Evolutionary conservation across 2,888 invertebrate genomes (phyloP).

Genomic region (Neria commutata): DNA sequence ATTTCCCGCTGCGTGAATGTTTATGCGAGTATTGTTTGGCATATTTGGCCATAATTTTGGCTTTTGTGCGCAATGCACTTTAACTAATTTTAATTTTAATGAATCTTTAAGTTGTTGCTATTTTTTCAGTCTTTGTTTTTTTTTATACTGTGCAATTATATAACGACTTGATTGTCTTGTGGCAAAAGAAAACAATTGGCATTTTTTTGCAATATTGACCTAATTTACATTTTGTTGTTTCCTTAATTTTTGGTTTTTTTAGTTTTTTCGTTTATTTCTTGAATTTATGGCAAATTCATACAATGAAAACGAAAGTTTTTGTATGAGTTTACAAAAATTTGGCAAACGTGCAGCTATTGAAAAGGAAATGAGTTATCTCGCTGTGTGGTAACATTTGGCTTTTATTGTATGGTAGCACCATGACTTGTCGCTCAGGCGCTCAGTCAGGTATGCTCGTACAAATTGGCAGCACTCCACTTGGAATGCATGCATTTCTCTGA

Average conservation of each 20-base stretch:
- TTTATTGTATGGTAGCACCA: too few species aligned
- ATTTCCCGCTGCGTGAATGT: conserved; percentile 35
- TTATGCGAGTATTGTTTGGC: conserved; percentile 5
- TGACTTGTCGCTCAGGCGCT: too few species aligned
- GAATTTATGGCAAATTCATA: too few species aligned
- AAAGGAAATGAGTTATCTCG: too few species aligned
- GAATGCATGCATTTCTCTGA: too few species aligned
- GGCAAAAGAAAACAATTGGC: conserved; percentile 5
- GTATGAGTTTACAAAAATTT: background rate
- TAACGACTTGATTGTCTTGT: conserved; percentile 13
- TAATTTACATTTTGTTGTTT: background rate
- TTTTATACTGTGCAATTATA: conserved; percentile 3
- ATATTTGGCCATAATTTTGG: conserved; percentile 6
- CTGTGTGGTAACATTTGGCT: too few species aligned
- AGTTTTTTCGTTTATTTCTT: too few species aligned
- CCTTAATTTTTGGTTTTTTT: background rate
- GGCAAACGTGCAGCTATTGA: background rate
- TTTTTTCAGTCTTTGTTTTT: background rate
- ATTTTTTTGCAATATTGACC: background rate
- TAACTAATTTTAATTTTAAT: conserved; percentile 27
- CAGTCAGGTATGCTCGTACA: too few species aligned
- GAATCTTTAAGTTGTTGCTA: conserved; percentile 13
- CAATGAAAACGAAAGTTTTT: background rate
- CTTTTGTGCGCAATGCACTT: conserved; percentile 1
- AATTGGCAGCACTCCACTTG: too few species aligned